Evolutionary conservation across 2,797 vertebrate genomes (phyloP), one percentile per base, ranked within the genome.

Genomic region (Oreochromis mossambicus): DNA sequence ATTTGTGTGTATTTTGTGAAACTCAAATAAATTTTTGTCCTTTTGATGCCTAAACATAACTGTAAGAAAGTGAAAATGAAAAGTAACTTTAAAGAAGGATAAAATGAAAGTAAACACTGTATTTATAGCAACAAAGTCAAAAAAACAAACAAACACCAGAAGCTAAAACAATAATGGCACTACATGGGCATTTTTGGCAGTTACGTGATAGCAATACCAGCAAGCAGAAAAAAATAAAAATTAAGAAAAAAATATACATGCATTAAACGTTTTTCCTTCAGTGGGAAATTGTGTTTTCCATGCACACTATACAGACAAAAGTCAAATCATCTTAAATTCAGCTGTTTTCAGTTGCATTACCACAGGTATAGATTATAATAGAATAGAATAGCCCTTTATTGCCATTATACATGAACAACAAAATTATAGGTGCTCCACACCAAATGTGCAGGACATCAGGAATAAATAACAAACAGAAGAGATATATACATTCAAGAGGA

Each of bases 401-500:
- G 32, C 9, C 17, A 7, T 61, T 61, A 34, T n/a, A 61, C 56
- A 36, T 36, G 58, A 34, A 61, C 56, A 61, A 63, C 4, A 63
- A 63, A 36, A n/a, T 36, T 36, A 63, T 63, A 32, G 32, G 32
- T 63, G 1, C 58, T 63, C 0, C 0, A 12, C 6, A n/a, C 0
- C 17, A 63, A 19, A 36, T 36, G 6, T 63, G 13, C 52, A 12
- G 17, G 58, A 36, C 32, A 36, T 63, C 32, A 63, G 4, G 58
- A n/a, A 63, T n/a, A 7, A 61, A n/a, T 61, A 61, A n/a, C 17
- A n/a, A 61, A 61, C 56, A n/a, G 56, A 7, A 61, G 17, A 61
- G 9, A 36, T 61, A 0, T 12, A 7, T 63, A 63, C 6, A 63
- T 1, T 63, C 0, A 36, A 0, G 32, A 0, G 1, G 10, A 63